Evolutionary conservation across 1,140 invertebrate genomes (phyloP).

Genomic region (Pachyrhynchus sulphureomaculatus): DNA sequence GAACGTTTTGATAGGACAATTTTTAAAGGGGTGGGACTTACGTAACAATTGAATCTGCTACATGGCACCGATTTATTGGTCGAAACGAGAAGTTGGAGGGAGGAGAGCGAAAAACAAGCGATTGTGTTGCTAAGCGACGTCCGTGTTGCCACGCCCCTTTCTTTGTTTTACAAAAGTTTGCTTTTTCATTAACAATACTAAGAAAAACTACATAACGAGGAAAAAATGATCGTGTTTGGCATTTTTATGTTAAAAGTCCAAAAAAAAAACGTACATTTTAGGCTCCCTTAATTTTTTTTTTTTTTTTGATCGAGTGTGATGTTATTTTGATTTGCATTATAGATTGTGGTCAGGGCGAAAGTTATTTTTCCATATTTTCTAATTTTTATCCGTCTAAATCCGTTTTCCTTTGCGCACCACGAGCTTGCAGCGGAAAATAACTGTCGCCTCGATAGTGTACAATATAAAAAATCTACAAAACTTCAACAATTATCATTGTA

Average conservation of each 20-base stretch:
- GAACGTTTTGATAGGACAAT: no score
- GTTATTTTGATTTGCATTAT: slow-evolving; percentile 24
- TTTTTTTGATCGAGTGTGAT: slow-evolving; percentile 8
- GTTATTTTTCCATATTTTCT: not conserved
- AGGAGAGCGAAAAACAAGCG: not conserved
- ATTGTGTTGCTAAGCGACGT: not conserved
- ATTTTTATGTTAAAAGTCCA: not conserved
- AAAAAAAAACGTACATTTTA: slow-evolving; percentile 16
- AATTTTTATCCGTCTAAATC: no score
- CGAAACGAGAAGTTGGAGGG: not conserved
- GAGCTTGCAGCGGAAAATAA: slow-evolving; percentile 9
- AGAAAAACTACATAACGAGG: not conserved
- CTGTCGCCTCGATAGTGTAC: not conserved
- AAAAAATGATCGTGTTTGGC: not conserved
- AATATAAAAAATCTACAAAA: slow-evolving; percentile 39
- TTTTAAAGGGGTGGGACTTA: no score
- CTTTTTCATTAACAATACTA: not conserved
- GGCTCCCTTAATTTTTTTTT: slow-evolving; percentile 17
- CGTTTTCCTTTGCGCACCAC: no score
- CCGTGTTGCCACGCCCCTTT: not conserved
- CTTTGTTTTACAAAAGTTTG: not conserved
- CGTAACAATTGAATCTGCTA: no score
- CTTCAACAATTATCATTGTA: slow-evolving; percentile 40
- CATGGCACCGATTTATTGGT: not conserved
- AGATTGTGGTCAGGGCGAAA: not conserved